Evolutionary conservation across 2,797 vertebrate species (phyloP), one percentile per base, ranked within the genome.

Genomic region (Enteromius unitaeniatus): DNA sequence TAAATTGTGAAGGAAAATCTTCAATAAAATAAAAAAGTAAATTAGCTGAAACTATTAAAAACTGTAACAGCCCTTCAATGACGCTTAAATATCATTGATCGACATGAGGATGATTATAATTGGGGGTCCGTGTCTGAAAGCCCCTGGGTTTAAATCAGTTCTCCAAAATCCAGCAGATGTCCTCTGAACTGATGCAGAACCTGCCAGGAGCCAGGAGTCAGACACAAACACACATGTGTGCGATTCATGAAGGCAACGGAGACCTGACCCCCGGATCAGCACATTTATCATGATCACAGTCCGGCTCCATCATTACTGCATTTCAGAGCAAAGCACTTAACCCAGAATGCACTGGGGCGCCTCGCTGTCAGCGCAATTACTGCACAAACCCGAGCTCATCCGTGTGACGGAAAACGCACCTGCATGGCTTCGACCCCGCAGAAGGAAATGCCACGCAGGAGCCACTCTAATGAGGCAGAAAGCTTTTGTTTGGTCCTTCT

Each of bases 381-480:
- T 17, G 62, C 34, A 37, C 72, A 55, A 8, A 37, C n/a, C 9
- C 55, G n/a, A 37, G 73, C 19, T 15, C 28, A 37, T 2, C 19
- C 13, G 28, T 55, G 51, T n/a, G 73, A 75, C 49, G 21, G 51
- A 55, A n/a, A 13, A 23, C 73, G 55, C 73, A 75, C 72, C 49
- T 55, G 11, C 70, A n/a, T 21, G 10, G 1, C 49, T 14, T 1
- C 70, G 26, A 62, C 58, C 60, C 26, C 11, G 60, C 26, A 15
- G 60, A 28, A 62, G 28, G 0, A 37, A 84, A 76, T 75, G 85
- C 58, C 68, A 81, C 15, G 42, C 62, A 19, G 70, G 53, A 86
- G 89, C 82, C 72, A 23, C 72, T 45, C 55, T 86, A 89, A 88
- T 89, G 86, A 90, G 79, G 86, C 87, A 82, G 86, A 88, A 87